A percentile compares a stretch with the other conserved stretches of the same genome.
These are phyloP conservation scores for Laspeyria flexula DNA, from an alignment of 2,888 invertebrate species.

Conservation along the genomic window DNA sequence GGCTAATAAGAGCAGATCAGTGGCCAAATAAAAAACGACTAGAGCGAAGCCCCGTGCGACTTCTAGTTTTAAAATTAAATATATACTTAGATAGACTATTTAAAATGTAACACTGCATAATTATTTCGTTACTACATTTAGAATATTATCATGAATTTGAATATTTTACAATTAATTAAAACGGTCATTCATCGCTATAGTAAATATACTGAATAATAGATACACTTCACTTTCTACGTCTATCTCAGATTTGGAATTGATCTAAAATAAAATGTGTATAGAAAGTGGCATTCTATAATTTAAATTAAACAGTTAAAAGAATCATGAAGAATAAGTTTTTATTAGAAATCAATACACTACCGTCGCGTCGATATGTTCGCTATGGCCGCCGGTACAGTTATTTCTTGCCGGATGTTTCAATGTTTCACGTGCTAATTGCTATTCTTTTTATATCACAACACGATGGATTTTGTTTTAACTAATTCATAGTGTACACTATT, in stretches of 20 bases:
- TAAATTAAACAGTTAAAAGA: slow-evolving; percentile 7
- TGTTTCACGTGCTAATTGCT: slow-evolving; percentile 51
- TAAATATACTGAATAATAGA: slow-evolving; percentile 30
- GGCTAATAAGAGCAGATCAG: too few species aligned
- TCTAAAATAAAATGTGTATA: slow-evolving; percentile 22
- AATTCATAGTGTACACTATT: slow-evolving; percentile 12
- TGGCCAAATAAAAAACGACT: too few species aligned
- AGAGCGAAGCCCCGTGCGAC: too few species aligned
- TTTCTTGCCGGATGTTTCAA: slow-evolving; percentile 50
- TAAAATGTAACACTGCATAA: slow-evolving; percentile 15
- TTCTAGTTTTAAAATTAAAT: not conserved
- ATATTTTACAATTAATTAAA: slow-evolving; percentile 38
- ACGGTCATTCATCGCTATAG: slow-evolving; percentile 27
- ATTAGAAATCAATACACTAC: slow-evolving; percentile 34
- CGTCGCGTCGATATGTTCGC: slow-evolving; percentile 16
- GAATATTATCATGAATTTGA: slow-evolving; percentile 35
- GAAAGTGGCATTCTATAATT: slow-evolving; percentile 23
- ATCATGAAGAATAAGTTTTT: slow-evolving; percentile 5
- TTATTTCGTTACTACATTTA: slow-evolving; percentile 8
- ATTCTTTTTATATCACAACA: slow-evolving; percentile 33
- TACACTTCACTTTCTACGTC: slow-evolving; percentile 31
- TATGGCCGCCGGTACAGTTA: slow-evolving; percentile 32
- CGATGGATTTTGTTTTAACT: slow-evolving; percentile 33
- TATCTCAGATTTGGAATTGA: slow-evolving; percentile 23
- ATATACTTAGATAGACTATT: not conserved